phyloP scores from a whole-genome alignment of 2,797 vertebrate genomes.

The Enteromius anoplus region DNA sequence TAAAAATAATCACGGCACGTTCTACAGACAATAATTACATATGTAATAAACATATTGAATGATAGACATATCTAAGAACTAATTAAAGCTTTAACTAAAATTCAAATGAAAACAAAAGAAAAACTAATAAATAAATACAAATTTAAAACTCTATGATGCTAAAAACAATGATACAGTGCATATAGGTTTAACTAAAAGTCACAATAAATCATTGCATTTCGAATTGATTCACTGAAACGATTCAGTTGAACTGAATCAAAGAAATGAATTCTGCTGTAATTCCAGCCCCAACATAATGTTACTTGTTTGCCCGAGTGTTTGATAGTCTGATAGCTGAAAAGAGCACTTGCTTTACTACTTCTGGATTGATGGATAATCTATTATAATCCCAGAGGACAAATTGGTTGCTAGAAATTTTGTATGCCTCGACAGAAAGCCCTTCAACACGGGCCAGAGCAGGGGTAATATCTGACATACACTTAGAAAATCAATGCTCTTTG shows the following conservation, averaged over 20 bases:
- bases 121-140: background rate
- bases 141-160: background rate
- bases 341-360: constrained; percentile 27
- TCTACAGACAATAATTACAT: background rate
- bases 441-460: background rate
- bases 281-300: constrained; percentile 15
- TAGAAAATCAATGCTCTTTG: constrained; percentile 46
- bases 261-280: background rate
- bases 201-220: background rate
- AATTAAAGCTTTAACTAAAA: background rate
- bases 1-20: background rate
- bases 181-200: background rate
- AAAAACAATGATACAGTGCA: background rate
- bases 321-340: constrained; percentile 26
- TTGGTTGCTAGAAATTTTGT: constrained; percentile 42
- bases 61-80: background rate
- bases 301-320: constrained; percentile 16
- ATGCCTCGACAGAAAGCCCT: constrained; percentile 26
- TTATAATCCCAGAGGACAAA: constrained; percentile 51
- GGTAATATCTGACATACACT: background rate
- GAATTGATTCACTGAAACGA: background rate
- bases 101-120: background rate
- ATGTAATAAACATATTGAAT: no score
- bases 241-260: background rate
- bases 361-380: constrained; percentile 50